A percentile compares a stretch with the other conserved stretches of the same genome.
Evolutionary conservation across 2,888 invertebrate genomes (phyloP).

Genomic region (Apeira syringaria): DNA sequence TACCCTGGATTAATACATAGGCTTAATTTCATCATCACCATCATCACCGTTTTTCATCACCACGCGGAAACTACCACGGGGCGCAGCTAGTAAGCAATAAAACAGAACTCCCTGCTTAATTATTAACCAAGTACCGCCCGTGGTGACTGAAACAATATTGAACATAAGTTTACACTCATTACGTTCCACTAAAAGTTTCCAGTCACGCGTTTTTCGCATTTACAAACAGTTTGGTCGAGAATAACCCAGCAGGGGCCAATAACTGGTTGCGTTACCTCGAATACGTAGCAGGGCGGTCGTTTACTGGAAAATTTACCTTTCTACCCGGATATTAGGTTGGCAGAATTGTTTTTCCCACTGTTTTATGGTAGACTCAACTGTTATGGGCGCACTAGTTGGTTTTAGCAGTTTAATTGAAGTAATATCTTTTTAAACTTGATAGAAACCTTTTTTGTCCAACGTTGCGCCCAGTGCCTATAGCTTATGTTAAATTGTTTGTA

Average conservation of each 20-base stretch:
- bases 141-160: conserved; percentile 13
- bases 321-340: conserved; percentile 33
- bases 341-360: conserved; percentile 37
- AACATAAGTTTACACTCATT: conserved; percentile 34
- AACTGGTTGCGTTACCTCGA: conserved; percentile 21
- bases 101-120: neutral
- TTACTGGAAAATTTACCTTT: conserved; percentile 33
- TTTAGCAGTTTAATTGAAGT: neutral
- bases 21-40: too few species aligned
- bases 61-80: too few species aligned
- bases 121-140: neutral
- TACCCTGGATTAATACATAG: too few species aligned
- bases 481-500: too few species aligned
- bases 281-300: conserved; percentile 20
- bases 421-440: too few species aligned
- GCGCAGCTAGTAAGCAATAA: neutral
- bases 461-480: too few species aligned
- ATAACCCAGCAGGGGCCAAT: conserved; percentile 19
- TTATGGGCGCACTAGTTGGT: conserved; percentile 24
- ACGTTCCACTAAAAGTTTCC: conserved; percentile 39
- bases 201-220: conserved; percentile 45
- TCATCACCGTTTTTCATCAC: too few species aligned
- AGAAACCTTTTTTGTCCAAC: too few species aligned
- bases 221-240: conserved; percentile 23
- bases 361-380: conserved; percentile 30